These are phyloP conservation scores for Ectemnius lituratus DNA, from an alignment of 2,888 invertebrate species.

Conservation along the genomic window DNA sequence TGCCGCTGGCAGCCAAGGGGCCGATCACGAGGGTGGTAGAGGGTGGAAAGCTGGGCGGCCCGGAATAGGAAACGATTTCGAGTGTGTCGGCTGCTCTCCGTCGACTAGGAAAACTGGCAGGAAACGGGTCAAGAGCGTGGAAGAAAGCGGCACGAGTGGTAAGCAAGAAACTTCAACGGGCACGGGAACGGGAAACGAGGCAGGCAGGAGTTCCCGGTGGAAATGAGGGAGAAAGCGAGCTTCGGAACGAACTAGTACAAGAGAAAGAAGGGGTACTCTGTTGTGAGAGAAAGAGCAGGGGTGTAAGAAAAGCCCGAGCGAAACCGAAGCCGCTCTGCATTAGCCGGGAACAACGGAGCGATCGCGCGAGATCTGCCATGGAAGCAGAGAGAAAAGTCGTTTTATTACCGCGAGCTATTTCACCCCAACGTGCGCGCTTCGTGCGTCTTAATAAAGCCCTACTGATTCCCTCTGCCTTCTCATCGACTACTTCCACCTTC, in stretches of 20 bases:
- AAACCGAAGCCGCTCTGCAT: constrained; percentile 41
- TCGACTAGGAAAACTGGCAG: constrained; percentile 28
- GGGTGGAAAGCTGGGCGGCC: background rate
- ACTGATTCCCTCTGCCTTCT: constrained; percentile 31
- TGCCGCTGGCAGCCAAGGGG: constrained; percentile 5
- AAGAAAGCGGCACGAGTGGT: constrained; percentile 9
- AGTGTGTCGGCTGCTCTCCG: constrained; percentile 42
- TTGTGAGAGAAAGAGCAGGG: constrained; percentile 3
- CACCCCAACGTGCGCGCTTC: constrained; percentile 35
- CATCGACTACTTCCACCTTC: constrained; percentile 6
- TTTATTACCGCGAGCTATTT: constrained; percentile 60
- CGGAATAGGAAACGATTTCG: constrained; percentile 52
- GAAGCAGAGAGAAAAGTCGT: constrained; percentile 42
- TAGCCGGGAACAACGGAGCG: constrained; percentile 62
- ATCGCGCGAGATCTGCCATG: constrained; percentile 54
- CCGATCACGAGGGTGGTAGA: constrained; percentile 12
- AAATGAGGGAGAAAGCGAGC: constrained; percentile 1
- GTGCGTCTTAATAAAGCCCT: constrained; percentile 62
- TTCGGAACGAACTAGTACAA: constrained; percentile 19
- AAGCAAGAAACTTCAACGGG: constrained; percentile 5
- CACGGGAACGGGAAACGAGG: background rate
- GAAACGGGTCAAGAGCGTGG: constrained; percentile 55
- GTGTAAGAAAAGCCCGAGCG: background rate
- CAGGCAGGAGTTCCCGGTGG: constrained; percentile 11
- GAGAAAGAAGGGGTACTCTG: background rate